Conservation (phyloP, 2,888 invertebrate species). For the Drosophila infuscata region DNA sequence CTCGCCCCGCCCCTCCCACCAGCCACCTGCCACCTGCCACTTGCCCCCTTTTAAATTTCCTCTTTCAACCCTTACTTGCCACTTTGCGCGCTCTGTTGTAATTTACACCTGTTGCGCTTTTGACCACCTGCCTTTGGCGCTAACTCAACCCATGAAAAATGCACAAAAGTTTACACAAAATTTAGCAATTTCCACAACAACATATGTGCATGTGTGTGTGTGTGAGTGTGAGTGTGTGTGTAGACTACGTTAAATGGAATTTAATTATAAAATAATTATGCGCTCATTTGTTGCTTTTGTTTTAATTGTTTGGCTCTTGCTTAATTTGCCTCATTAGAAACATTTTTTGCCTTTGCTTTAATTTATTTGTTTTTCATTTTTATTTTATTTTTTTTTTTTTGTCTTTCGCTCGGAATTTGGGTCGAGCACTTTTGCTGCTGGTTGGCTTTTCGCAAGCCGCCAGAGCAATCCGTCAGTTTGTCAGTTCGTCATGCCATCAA, state of each 20-base stretch:
- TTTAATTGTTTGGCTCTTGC: constrained; percentile 78
- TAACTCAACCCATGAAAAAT: constrained; percentile 50
- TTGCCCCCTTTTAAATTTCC: not conserved
- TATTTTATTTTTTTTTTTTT: constrained; percentile 9
- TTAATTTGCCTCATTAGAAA: constrained; percentile 79
- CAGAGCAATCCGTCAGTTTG: constrained; percentile 31
- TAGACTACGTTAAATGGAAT: constrained; percentile 74
- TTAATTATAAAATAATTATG: constrained; percentile 81
- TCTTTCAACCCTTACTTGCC: constrained; percentile 4
- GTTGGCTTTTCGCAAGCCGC: constrained; percentile 35
- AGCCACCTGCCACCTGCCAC: constrained; percentile 2
- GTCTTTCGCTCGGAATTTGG: constrained; percentile 51
- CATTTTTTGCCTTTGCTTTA: constrained; percentile 40
- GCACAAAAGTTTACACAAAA: constrained; percentile 57
- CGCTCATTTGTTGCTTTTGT: constrained; percentile 75
- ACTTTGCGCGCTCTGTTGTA: constrained; percentile 37
- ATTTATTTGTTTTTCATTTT: constrained; percentile 10
- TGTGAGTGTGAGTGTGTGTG: constrained; percentile 24
- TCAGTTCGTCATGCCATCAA: constrained; percentile 46
- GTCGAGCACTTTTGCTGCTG: constrained; percentile 57
- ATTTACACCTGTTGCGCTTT: constrained; percentile 78
- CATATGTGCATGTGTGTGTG: constrained; percentile 8
- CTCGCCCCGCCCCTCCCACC: not conserved
- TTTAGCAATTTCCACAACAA: constrained; percentile 40
- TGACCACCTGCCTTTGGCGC: constrained; percentile 30